Percentiles rank a stretch among this genome's conserved stretches.
Conservation (phyloP, 2,888 invertebrate genomes). For the Caenorhabditis sulstoni region DNA sequence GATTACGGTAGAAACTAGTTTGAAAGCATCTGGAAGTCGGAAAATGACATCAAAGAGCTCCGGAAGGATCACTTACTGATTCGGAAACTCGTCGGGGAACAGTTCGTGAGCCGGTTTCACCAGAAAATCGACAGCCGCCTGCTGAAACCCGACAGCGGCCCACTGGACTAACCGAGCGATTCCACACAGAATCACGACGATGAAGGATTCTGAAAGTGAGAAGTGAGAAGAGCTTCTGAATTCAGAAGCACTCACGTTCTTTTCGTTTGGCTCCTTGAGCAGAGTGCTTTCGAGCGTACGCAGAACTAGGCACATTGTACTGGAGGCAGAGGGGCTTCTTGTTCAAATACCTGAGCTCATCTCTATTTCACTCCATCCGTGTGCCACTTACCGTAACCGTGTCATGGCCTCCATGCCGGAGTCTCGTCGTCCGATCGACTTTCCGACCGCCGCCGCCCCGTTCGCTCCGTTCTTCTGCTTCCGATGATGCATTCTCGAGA, state of each 20-base stretch:
- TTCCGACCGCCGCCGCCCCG: constrained; percentile 31
- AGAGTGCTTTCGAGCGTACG: constrained; percentile 37
- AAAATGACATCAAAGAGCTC: background rate
- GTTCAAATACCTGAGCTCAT: constrained; percentile 63
- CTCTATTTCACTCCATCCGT: no score
- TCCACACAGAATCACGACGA: constrained; percentile 58
- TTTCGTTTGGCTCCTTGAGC: constrained; percentile 50
- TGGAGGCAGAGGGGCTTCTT: constrained; percentile 75
- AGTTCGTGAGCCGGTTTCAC: constrained; percentile 70
- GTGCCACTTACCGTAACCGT: constrained; percentile 59
- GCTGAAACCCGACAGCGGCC: constrained; percentile 57
- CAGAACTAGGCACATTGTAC: constrained; percentile 66
- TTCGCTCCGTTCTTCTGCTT: constrained; percentile 47
- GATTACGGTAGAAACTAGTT: constrained; percentile 42
- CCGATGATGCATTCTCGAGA: constrained; percentile 65
- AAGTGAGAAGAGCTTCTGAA: background rate
- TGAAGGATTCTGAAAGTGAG: constrained; percentile 56
- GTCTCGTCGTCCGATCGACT: constrained; percentile 58
- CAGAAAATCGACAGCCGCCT: constrained; percentile 70
- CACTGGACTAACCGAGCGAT: constrained; percentile 58
- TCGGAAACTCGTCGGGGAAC: constrained; percentile 48
- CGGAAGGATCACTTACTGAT: constrained; percentile 28
- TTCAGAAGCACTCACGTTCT: constrained; percentile 55
- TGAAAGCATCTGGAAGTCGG: constrained; percentile 38
- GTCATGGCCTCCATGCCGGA: constrained; percentile 65